Percentiles rank a stretch among this genome's conserved stretches.
Conservation (phyloP, 2,113 vertebrate genomes). For the Urocitellus parryii region DNA sequence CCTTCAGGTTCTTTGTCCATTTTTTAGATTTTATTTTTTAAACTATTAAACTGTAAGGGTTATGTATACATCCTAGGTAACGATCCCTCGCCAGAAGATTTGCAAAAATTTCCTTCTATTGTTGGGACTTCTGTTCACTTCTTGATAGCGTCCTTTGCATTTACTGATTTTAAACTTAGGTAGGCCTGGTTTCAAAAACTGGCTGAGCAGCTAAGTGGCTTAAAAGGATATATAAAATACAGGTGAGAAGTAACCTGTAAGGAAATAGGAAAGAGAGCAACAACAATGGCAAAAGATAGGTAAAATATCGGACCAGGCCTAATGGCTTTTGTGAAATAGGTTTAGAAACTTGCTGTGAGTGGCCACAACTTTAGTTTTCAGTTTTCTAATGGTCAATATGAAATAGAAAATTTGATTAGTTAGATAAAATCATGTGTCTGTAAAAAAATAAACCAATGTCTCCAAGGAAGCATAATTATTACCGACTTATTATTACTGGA, state of each 20-base stretch:
- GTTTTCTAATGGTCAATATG: background rate
- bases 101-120: slow-evolving; percentile 21
- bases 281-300: background rate
- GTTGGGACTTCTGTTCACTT: background rate
- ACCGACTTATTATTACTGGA: slow-evolving; percentile 44
- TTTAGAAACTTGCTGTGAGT: slow-evolving; percentile 36
- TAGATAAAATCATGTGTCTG: background rate
- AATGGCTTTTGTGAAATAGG: background rate
- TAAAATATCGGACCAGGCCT: background rate
- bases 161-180: slow-evolving; percentile 28
- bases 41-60: slow-evolving; percentile 1
- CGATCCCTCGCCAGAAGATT: background rate
- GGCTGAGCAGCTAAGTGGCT: background rate
- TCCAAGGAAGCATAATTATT: slow-evolving; percentile 36
- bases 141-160: slow-evolving; percentile 1
- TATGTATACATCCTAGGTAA: background rate
- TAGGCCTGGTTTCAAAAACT: slow-evolving; percentile 17
- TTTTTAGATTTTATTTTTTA: background rate
- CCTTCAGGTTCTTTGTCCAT: background rate
- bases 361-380: slow-evolving; percentile 26
- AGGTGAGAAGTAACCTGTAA: slow-evolving; percentile 25
- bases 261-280: background rate
- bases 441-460: slow-evolving; percentile 14
- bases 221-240: background rate
- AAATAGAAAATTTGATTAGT: slow-evolving; percentile 17